phyloP scores from a whole-genome alignment of 2,888 invertebrate species.

The Itoplectis maculator region DNA sequence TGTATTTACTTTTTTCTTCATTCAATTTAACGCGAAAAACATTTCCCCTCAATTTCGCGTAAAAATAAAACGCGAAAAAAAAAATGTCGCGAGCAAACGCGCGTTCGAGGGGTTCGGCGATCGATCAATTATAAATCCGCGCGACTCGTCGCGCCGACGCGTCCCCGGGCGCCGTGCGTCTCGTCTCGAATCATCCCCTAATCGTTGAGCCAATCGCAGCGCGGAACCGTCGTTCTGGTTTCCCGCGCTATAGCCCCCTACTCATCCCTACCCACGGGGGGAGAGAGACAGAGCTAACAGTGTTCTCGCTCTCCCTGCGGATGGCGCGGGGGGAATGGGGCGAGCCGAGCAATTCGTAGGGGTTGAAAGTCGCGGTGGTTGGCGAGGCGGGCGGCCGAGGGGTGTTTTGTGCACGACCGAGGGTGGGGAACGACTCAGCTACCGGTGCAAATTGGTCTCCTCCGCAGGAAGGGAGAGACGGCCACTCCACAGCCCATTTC shows the following conservation, averaged over 20 bases:
- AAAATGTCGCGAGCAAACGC: conserved; percentile 1
- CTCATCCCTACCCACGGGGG: too few species aligned
- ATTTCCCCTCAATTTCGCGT: too few species aligned
- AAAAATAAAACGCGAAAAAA: not conserved
- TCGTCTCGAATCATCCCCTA: conserved; percentile 78
- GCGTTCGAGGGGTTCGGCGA: conserved; percentile 5
- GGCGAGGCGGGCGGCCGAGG: conserved; percentile 20
- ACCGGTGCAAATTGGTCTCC: conserved; percentile 58
- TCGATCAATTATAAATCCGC: conserved; percentile 65
- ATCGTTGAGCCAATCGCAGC: conserved; percentile 77
- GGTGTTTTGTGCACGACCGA: conserved; percentile 36
- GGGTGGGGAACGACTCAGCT: conserved; percentile 44
- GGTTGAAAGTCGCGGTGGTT: conserved; percentile 36
- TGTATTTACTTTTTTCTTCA: too few species aligned
- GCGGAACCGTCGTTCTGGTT: conserved; percentile 41
- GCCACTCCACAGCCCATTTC: conserved; percentile 13
- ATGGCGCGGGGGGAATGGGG: conserved; percentile 45
- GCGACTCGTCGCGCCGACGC: conserved; percentile 57
- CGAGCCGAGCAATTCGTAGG: conserved; percentile 41
- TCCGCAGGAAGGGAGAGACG: conserved; percentile 45
- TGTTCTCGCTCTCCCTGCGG: conserved; percentile 18
- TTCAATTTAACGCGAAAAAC: too few species aligned
- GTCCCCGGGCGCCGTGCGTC: conserved; percentile 30
- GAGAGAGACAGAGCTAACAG: too few species aligned
- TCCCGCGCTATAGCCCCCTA: conserved; percentile 58